phyloP scores from a whole-genome alignment of 2,113 vertebrate genomes.

The Lamprotornis superbus region DNA sequence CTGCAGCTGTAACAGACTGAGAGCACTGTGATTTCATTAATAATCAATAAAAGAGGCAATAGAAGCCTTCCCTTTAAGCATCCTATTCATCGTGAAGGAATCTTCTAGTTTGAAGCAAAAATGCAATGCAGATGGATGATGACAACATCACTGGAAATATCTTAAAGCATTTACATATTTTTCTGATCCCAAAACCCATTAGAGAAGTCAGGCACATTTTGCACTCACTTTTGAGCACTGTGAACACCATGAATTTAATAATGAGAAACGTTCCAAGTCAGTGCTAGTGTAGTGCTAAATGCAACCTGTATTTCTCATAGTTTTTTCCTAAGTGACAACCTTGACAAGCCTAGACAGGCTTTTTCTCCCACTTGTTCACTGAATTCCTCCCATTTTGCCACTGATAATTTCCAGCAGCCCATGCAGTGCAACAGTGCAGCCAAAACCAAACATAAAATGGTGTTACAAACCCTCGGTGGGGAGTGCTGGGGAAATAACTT shows the following conservation, averaged over 20 bases:
- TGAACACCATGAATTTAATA: constrained; percentile 27
- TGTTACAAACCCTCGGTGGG: not conserved
- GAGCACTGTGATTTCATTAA: constrained; percentile 23
- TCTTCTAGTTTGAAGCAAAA: constrained; percentile 19
- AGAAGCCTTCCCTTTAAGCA: not conserved
- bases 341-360: not conserved
- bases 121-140: constrained; percentile 25
- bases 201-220: constrained; percentile 20
- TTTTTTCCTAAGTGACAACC: not conserved
- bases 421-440: not conserved
- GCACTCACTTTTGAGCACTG: constrained; percentile 20
- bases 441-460: not conserved
- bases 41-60: constrained; percentile 46
- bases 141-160: constrained; percentile 25
- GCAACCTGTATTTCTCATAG: not conserved
- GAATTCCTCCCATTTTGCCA: not conserved
- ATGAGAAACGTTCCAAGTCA: not conserved
- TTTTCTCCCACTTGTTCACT: not conserved
- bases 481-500: not conserved
- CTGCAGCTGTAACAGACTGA: not conserved
- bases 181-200: constrained; percentile 36
- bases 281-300: not conserved
- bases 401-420: not conserved
- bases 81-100: not conserved
- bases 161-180: constrained; percentile 24